These are phyloP conservation scores for Ophion ellenae DNA, from an alignment of 2,888 invertebrate genomes.

Conservation along the genomic window DNA sequence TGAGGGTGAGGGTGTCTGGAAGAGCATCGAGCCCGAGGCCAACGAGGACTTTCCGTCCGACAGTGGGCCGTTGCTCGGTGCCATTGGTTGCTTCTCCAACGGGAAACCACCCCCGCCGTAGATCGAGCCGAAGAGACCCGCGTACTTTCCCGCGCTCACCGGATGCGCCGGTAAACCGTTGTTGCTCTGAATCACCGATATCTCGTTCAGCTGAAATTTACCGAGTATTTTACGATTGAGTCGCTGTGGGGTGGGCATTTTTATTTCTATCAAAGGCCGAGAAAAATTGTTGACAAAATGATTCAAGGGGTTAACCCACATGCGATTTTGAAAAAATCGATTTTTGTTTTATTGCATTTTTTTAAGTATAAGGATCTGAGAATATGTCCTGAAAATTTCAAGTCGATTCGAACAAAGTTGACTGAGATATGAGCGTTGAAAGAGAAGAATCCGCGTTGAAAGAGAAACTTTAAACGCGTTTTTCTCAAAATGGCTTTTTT, in stretches of 20 bases:
- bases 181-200: conserved; percentile 91
- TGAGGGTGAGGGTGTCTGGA: conserved; percentile 81
- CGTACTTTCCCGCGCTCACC: conserved; percentile 87
- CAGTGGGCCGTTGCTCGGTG: conserved; percentile 85
- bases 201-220: conserved; percentile 89
- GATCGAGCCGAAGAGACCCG: conserved; percentile 91
- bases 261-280: not conserved
- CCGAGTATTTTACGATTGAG: not conserved
- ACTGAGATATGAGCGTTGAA: too few relatives aligned
- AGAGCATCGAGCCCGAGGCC: conserved; percentile 81
- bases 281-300: not conserved
- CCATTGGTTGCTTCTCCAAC: conserved; percentile 85
- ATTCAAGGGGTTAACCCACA: too few relatives aligned
- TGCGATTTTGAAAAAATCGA: too few relatives aligned
- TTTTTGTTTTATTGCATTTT: too few relatives aligned
- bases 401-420: too few relatives aligned
- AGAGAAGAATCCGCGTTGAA: too few relatives aligned
- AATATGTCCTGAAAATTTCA: too few relatives aligned
- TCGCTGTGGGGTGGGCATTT: not conserved
- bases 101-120: conserved; percentile 84
- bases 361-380: too few relatives aligned
- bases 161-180: conserved; percentile 87
- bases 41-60: conserved; percentile 83
- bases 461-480: too few relatives aligned
- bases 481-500: too few relatives aligned